Evolutionary conservation across 2,797 vertebrate species (phyloP), one percentile per base, ranked within the genome.

Genomic region (Otus scops): DNA sequence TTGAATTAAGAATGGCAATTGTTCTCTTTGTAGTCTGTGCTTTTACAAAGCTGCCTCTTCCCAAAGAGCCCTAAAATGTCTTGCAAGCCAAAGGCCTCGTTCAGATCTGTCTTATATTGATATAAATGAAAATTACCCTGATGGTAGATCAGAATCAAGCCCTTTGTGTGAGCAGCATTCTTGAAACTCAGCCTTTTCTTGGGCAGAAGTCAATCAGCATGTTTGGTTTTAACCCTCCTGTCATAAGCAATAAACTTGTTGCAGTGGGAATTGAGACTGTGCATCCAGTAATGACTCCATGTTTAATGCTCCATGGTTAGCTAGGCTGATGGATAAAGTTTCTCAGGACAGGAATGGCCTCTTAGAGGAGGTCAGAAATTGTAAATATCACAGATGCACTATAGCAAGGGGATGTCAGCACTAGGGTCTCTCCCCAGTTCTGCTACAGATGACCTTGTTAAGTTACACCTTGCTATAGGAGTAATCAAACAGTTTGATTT

Each of bases 111-210:
- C 38, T 88, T 73, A 32, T 60, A 92, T 30, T 1, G 36, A 86
- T 78, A 94, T 17, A 95, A 86, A 95, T 45, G 57, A 93, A 94
- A 91, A 93, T 77, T 89, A 75, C 18, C 4, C 53, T 43, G 48
- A 41, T 71, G 91, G 86, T 48, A 85, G 84, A 87, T 89, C 59
- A 92, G 75, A 95, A 94, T 93, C 78, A 83, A 85, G 18, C 38
- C 59, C 30, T 91, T 82, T 89, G 53, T 86, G 73, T 69, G 92
- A 91, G 90, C 76, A 92, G 48, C 69, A 82, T 95, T 95, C 85
- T 93, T 96, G 94, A 95, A 95, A 81, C n/a, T 68, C 85, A 92
- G 76, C 76, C 63, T 90, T 79, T 70, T 93, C 73, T 79, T 91
- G 74, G 83, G 88, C 85, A 95, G 91, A 90, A 93, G 92, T 93